Evolutionary conservation across 2,888 invertebrate genomes (phyloP), one percentile per base, ranked within the genome.

Genomic region (Mellilla xanthometata): DNA sequence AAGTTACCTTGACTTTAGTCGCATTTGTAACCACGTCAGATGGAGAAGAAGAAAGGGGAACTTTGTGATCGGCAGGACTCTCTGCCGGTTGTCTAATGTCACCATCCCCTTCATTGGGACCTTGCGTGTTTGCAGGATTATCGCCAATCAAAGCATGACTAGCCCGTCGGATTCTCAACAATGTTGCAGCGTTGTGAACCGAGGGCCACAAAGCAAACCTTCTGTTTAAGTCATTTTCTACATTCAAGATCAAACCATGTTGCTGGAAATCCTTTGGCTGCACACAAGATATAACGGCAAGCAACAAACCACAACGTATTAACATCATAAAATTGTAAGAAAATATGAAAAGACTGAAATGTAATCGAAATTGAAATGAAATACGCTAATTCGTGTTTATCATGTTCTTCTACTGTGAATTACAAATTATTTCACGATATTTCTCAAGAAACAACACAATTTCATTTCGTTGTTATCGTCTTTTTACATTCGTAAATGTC

Each of bases 161-260:
- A 32, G 69, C 65, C 2, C 82, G 62, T 30, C 69, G 58, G 29
- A 70, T 53, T 30, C 62, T 65, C 55, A 76, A 54, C 50, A 74
- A 52, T 4, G 51, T 55, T 2, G 74, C 75, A 1, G 62, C 78
- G 52, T 81, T 78, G 15, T 71, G 72, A n/a, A 76, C 56, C 10
- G 81, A 80, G 8, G 85, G 84, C 82, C 81, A 80, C 26, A 67
- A 58, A 1, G 80, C 70, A 61, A 70, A 81, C 23, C 61, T 63
- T 29, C 55, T 62, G 32, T 70, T 69, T 34, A 67, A 65, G 23
- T 68, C 70, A 39, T 58, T 65, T 32, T 51, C 49, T 45, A 40
- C 48, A 39, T 33, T 38, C 30, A 46, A 42, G 29, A 28, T n/a
- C 42, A 62, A 32, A 8, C 59, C 54, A 58, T 46, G 34, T 10